Base-by-base conservation (phyloP, 2,113 vertebrate species). In the Sitta europaea region DNA sequence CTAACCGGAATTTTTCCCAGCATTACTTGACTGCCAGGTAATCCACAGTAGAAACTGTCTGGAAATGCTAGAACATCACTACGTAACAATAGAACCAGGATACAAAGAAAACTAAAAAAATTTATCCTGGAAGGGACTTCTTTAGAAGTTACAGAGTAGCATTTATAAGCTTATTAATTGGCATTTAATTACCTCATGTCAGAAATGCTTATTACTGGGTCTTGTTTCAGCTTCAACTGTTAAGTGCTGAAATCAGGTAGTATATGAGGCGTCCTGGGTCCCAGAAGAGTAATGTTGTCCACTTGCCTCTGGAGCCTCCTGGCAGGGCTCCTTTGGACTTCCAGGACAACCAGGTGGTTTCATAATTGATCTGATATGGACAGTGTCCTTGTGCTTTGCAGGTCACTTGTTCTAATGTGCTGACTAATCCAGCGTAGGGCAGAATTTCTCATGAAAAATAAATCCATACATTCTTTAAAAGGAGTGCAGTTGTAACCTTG, bases 251-350 rank as follows among this genome's bases (percentile, higher is more conserved):
- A 73, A 35, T 50, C 28, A 18, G 33, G 13, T 25, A 66, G 18
- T 22, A 22, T 13, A 5, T 35, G 7, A 29, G 18, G 16, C 42
- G 24, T 25, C 27, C 38, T 1, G 0, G 8, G 33, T 4, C 12
- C 5, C 25, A 35, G 43, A 47, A 68, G 43, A 16, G 25, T 22
- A 11, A 40, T 17, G 19, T 1, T 84, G 33, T 77, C 33, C 33
- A 28, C 12, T 2, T 29, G 28, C 5, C 5, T 70, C 54, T 51
- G 24, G 24, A 84, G 12, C 33, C 33, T 50, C 38, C 43, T 88
- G 33, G 11, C 48, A 71, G 22, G 16, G 14, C 3, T 28, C 38
- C 36, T 66, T 14, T 65, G 57, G n/a, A 38, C 61, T 85, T 87
- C 12, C 57, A 48, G 61, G 65, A 47, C 7, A 73, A 35, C 18